Evolutionary conservation across 2,888 invertebrate species (phyloP).

Genomic region (Caenorhabditis sp.): DNA sequence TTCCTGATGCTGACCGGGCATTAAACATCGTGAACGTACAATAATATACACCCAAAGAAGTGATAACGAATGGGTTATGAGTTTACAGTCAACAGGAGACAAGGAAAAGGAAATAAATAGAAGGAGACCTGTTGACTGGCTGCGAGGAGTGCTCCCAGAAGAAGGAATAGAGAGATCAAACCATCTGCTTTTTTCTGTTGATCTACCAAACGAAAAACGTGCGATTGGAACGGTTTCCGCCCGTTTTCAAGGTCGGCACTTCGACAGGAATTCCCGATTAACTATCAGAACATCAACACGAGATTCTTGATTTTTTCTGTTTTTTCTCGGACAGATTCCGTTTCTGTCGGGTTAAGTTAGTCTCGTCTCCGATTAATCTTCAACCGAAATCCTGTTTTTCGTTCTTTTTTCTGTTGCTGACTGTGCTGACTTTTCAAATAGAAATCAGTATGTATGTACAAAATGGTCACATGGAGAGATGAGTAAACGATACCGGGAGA

Average conservation of each 20-base stretch:
- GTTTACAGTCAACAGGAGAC: too few relatives aligned
- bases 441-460: slow-evolving; percentile 26
- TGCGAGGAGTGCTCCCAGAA: too few relatives aligned
- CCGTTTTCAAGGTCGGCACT: neutral
- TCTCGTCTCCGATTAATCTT: too few relatives aligned
- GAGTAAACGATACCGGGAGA: slow-evolving; percentile 23
- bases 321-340: slow-evolving; percentile 9
- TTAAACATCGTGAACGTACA: slow-evolving; percentile 2
- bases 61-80: neutral
- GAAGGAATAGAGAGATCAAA: slow-evolving; percentile 25
- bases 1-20: neutral
- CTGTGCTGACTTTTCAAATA: slow-evolving; percentile 19
- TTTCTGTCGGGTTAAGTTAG: neutral
- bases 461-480: slow-evolving; percentile 22
- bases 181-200: slow-evolving; percentile 15
- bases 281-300: neutral
- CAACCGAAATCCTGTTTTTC: slow-evolving; percentile 19
- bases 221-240: slow-evolving; percentile 32
- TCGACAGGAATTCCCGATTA: neutral
- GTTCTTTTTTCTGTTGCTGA: too few relatives aligned
- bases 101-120: too few relatives aligned
- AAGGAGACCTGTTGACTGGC: too few relatives aligned
- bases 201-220: too few relatives aligned
- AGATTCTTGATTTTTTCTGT: slow-evolving; percentile 8
- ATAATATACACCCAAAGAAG: neutral